Base-by-base conservation (phyloP, 1,140 invertebrate genomes). In the Apocrypta bakeri region DNA sequence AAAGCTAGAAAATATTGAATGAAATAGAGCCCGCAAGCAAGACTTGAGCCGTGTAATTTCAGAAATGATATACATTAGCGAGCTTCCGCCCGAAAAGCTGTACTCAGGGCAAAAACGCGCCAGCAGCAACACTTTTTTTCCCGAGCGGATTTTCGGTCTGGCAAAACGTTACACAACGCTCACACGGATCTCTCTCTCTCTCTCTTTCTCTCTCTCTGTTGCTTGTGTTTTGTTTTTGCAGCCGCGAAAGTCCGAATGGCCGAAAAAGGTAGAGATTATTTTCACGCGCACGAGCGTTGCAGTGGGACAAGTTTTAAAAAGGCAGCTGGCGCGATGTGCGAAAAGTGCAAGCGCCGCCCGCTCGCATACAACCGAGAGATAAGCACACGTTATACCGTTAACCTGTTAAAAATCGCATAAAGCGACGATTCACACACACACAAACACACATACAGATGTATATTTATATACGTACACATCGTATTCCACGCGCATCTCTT, bases 281-380 rank as follows among this genome's bases (percentile, higher is more conserved):
- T 77, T 82, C 81, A 27, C 69, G 76, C 76, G 68, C 66, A 6
- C 2, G 40, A 9, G n/a, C 33, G 33, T 9, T 37, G 33, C 33
- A 33, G 33, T 8, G 1, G 56, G 82, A 79, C 82, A 74, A 79
- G 82, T 83, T 78, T 79, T 63, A 74, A 83, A 82, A 83, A 78
- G n/a, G 75, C 75, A 83, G 82, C 82, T 79, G n/a, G 71, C 4
- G 29, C 27, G 24, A 48, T 11, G 33, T 24, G 42, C 74, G 75
- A 82, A 82, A 82, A 78, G 81, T 56, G 17, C 37, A 78, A 82
- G 66, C 75, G 68, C 61, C n/a, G 76, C 64, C 72, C 82, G 40
- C 56, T 56, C 48, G 21, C 48, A 21, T 6, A 7, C 21, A n/a
- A 9, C 48, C 33, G 63, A 7, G 76, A 78, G 82, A 83, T 83